These are phyloP conservation scores for Rhinatrema bivittatum DNA, from an alignment of 2,797 vertebrate species.

Conservation along the genomic window DNA sequence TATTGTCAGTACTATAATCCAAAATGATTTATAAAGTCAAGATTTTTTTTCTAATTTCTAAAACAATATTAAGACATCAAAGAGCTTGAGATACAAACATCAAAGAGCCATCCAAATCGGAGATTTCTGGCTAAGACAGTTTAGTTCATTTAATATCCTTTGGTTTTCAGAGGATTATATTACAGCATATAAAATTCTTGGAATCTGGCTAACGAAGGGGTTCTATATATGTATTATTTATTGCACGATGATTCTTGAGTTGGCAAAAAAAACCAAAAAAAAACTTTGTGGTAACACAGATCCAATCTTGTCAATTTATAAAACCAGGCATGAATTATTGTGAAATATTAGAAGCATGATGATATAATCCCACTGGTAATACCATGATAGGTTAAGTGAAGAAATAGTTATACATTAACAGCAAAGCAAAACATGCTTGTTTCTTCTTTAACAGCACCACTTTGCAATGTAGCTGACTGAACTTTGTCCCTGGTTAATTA, in stretches of 20 bases:
- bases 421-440: not conserved
- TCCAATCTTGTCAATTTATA: slow-evolving; percentile 40
- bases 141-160: slow-evolving; percentile 71
- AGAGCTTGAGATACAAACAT: slow-evolving; percentile 61
- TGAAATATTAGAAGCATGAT: slow-evolving; percentile 23
- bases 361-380: slow-evolving; percentile 24
- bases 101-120: slow-evolving; percentile 61
- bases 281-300: slow-evolving; percentile 20
- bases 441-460: slow-evolving; percentile 14
- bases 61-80: slow-evolving; percentile 68
- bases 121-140: slow-evolving; percentile 68
- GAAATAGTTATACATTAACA: slow-evolving; percentile 26
- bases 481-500: not conserved
- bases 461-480: not conserved
- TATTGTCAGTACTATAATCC: slow-evolving; percentile 57
- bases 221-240: slow-evolving; percentile 52
- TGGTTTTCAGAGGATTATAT: slow-evolving; percentile 62
- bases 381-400: slow-evolving; percentile 20
- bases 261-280: slow-evolving; percentile 31
- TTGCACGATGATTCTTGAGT: slow-evolving; percentile 26
- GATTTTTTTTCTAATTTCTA: slow-evolving; percentile 54
- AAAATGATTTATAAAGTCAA: slow-evolving; percentile 65
- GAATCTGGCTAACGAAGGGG: slow-evolving; percentile 55
- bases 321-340: slow-evolving; percentile 32
- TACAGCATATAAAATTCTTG: slow-evolving; percentile 65